These are phyloP conservation scores for Exaiptasia diaphana DNA, from an alignment of 64 coral and sea anemone genomes.

Conservation along the genomic window DNA sequence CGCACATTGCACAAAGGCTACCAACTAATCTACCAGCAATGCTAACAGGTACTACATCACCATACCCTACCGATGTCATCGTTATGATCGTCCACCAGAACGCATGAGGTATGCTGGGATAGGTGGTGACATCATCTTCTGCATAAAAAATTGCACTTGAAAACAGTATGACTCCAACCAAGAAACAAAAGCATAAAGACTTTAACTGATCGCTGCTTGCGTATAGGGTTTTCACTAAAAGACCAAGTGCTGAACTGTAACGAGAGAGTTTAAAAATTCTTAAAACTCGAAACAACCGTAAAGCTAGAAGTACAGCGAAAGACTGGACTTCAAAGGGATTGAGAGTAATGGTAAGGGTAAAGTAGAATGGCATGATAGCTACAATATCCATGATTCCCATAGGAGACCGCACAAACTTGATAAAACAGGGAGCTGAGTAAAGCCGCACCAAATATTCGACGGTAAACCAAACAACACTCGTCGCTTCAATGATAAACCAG, in stretches of 20 bases:
- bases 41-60: constrained; percentile 60
- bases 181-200: constrained; percentile 39
- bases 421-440: constrained; percentile 17
- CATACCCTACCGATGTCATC: constrained; percentile 90
- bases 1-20: constrained; percentile 69
- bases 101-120: constrained; percentile 65
- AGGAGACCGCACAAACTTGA: constrained; percentile 43
- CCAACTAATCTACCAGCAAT: constrained; percentile 57
- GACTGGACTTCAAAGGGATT: constrained; percentile 42
- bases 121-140: constrained; percentile 38
- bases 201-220: constrained; percentile 67
- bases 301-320: constrained; percentile 55
- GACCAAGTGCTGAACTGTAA: constrained; percentile 60
- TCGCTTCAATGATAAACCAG: constrained; percentile 82
- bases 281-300: constrained; percentile 71
- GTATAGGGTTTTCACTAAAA: constrained; percentile 60
- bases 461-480: constrained; percentile 68
- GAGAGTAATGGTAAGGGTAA: neutral
- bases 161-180: constrained; percentile 62
- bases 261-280: constrained; percentile 78
- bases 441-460: constrained; percentile 45
- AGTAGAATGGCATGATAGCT: constrained; percentile 73
- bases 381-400: constrained; percentile 71
- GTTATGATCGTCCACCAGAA: constrained; percentile 85
- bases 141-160: constrained; percentile 66